phyloP scores from a whole-genome alignment of 1,140 invertebrate genomes.

The Drosophila ohnishii region DNA sequence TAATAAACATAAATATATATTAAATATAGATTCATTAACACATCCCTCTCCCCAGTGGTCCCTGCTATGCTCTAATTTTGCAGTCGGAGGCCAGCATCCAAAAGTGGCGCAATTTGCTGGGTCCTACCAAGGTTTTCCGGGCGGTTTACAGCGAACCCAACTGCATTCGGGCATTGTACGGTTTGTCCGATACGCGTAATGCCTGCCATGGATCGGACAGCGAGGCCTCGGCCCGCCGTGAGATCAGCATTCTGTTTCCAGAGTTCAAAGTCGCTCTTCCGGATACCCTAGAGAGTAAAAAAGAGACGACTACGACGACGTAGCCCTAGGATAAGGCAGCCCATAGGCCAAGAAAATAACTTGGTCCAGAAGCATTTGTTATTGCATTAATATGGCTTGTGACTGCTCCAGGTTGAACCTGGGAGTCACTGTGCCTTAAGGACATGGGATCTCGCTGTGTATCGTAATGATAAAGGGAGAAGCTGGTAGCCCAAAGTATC shows the following conservation, averaged over 20 bases:
- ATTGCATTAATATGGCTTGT: too few relatives aligned
- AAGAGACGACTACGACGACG: background rate
- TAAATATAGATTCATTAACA: background rate
- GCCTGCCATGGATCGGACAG: slow-evolving; percentile 97
- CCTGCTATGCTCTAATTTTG: slow-evolving; percentile 90
- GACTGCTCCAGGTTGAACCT: background rate
- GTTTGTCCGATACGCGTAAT: slow-evolving; percentile 96
- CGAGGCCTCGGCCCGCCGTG: slow-evolving; percentile 87
- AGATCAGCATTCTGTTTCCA: slow-evolving; percentile 93
- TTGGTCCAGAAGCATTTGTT: background rate
- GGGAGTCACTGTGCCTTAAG: background rate
- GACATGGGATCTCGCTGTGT: background rate
- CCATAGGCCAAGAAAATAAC: too few relatives aligned
- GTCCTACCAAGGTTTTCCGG: slow-evolving; percentile 93
- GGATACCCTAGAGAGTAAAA: slow-evolving; percentile 17
- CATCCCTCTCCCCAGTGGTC: slow-evolving; percentile 87
- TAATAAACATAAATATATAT: slow-evolving; percentile 65
- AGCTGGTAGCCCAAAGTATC: background rate
- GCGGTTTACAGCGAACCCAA: slow-evolving; percentile 90
- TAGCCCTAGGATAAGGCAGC: background rate
- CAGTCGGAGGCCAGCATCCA: slow-evolving; percentile 89
- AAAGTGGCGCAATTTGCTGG: slow-evolving; percentile 92
- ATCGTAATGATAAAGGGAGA: too few relatives aligned
- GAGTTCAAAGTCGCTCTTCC: slow-evolving; percentile 85
- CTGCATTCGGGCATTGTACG: slow-evolving; percentile 91